A percentile compares a stretch with the other conserved stretches of the same genome.
phyloP scores from a whole-genome alignment of 2,888 invertebrate genomes.

The Microdon myrmicae region DNA sequence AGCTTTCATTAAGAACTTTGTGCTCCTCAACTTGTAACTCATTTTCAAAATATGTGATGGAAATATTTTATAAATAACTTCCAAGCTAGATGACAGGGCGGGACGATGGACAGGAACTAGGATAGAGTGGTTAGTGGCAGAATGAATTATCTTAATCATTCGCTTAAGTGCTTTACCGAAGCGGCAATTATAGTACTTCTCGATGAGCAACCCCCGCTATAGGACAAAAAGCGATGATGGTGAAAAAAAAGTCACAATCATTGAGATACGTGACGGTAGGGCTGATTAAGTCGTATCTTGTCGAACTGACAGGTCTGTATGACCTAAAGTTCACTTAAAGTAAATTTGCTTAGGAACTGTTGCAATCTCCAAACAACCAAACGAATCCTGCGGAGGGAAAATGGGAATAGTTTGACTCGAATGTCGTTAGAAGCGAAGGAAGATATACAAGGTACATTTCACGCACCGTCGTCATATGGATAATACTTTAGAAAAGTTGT shows the following conservation, averaged over 20 bases:
- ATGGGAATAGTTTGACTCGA: too few species aligned
- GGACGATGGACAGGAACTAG: not conserved
- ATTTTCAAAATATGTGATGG: slow-evolving; percentile 52
- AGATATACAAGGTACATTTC: too few species aligned
- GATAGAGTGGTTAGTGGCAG: slow-evolving; percentile 5
- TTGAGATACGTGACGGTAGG: slow-evolving; percentile 38
- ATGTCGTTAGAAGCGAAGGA: too few species aligned
- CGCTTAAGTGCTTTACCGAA: slow-evolving; percentile 43
- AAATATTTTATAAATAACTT: slow-evolving; percentile 49
- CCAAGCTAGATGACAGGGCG: not conserved
- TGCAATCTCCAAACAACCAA: too few species aligned
- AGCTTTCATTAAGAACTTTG: slow-evolving; percentile 48
- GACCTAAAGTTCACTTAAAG: slow-evolving; percentile 26
- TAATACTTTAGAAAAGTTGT: too few species aligned
- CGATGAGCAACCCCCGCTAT: not conserved
- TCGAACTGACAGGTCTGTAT: too few species aligned
- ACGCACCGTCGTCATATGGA: too few species aligned
- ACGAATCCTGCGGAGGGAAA: too few species aligned
- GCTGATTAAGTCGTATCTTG: slow-evolving; percentile 38
- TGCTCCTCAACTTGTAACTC: slow-evolving; percentile 41
- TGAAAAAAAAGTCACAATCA: slow-evolving; percentile 32
- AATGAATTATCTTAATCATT: slow-evolving; percentile 50
- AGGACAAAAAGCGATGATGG: not conserved
- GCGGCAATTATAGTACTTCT: slow-evolving; percentile 44
- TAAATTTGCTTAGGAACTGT: slow-evolving; percentile 33